Base-by-base conservation (phyloP, 2,797 vertebrate genomes). In the Lithobates sylvaticus region DNA sequence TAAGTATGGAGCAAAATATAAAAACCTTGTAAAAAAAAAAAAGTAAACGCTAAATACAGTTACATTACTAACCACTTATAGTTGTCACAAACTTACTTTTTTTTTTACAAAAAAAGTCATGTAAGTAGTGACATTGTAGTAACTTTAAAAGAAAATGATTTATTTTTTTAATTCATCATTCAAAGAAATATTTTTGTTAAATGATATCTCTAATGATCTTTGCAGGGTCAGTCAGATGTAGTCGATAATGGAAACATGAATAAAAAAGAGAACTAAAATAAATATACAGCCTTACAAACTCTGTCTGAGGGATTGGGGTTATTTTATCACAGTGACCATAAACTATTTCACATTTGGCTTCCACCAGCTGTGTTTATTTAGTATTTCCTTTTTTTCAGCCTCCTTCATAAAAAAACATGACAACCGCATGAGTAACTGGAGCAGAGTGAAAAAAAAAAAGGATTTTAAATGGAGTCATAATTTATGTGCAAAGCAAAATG, bases 311-410 rank as follows among this genome's bases (percentile, higher is more conserved):
- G 26, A 10, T 85, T 75, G 76, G 42, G 86, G 86, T 76, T 77
- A 44, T 77, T 85, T 71, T 86, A 18, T 75, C 64, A 71, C 34
- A 88, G 67, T 84, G 86, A 88, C 86, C 89, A 88, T 76, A 89
- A 87, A 69, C 65, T 84, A 85, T 39, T 87, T 67, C 76, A 85
- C 88, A 87, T 88, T 84, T 88, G 89, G 8, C 76, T 86, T 81
- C 23, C 15, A 86, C 74, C 90, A 91, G 89, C 89, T 92, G 90
- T 88, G 89, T 90, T 92, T 91, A 88, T 90, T 89, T 90, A 89
- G 89, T 84, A 74, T 89, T 89, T 89, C 80, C 85, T 88, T 88
- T 89, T 47, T 89, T 89, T 81, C 74, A 83, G 88, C 84, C 64
- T 88, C 47, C 78, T 79, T 83, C 83, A 90, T 88, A 89, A 88